Conservation (phyloP, 2,797 vertebrate species). For the Cossypha caffra region DNA sequence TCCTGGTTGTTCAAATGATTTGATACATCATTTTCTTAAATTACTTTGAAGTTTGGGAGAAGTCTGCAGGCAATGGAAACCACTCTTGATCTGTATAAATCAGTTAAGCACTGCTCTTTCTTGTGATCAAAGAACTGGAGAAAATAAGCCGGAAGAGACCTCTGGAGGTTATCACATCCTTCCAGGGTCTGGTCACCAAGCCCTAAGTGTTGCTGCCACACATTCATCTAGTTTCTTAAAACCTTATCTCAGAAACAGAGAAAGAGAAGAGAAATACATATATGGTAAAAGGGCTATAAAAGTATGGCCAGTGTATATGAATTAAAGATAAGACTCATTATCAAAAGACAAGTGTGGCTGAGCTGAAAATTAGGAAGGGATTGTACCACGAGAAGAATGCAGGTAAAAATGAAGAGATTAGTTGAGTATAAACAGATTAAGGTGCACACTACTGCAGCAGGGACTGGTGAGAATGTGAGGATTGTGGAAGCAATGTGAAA, state of each 20-base stretch:
- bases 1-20: conserved; percentile 2
- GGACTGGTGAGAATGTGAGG: neutral
- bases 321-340: neutral
- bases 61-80: neutral
- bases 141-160: conserved; percentile 3
- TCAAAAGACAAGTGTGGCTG: neutral
- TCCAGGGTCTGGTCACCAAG: neutral
- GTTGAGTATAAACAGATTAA: conserved; percentile 16
- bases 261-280: neutral
- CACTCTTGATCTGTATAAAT: neutral
- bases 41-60: neutral
- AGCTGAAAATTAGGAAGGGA: conserved; percentile 12
- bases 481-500: neutral
- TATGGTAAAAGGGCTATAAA: neutral
- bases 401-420: neutral
- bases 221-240: neutral
- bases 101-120: neutral
- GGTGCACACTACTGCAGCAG: neutral
- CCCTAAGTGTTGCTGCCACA: neutral
- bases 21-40: neutral
- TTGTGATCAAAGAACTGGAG: neutral
- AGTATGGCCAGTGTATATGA: neutral
- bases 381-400: neutral
- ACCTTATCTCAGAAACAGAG: neutral
- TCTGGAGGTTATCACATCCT: neutral